Evolutionary conservation across 2,797 vertebrate species (phyloP), one percentile per base, ranked within the genome.

Genomic region (Sebastes nivosus): DNA sequence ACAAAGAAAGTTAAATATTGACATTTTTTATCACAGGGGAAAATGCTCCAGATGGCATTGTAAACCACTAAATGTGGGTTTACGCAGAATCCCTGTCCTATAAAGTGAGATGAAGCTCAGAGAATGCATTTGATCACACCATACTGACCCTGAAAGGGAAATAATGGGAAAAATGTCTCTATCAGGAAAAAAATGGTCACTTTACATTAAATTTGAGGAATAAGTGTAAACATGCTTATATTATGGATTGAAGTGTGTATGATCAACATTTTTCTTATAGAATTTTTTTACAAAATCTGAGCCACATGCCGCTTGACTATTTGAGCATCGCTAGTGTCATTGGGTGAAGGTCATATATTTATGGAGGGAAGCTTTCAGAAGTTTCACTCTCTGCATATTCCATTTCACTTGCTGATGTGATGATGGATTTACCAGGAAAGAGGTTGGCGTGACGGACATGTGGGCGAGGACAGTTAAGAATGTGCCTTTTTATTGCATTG

Each of bases 1-100:
- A 30, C 25, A 52, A 30, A 68, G 36, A 59, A 80, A 42, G 71
- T 87, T 72, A 64, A 75, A 84, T 76, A 82, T 79, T 77, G 67
- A 73, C n/a, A 46, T 63, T 57, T 72, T 60, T 29, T 57, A 29
- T 72, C 22, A 34, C 16, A 36, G 25, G 24, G 10, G 12, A 54
- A 78, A 73, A 76, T 11, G 54, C 30, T 84, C 36, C 79, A 82
- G 77, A 73, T 72, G 73, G 76, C 38, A 67, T 74, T 72, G 59
- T 80, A 70, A 86, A 84, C n/a, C 72, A 42, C 14, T 46, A 34
- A 20, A 54, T 57, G 24, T 72, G 14, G 58, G 24, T 80, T 80
- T 75, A 80, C 2, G 5, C 66, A 61, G 61, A 76, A 68, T 79
- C 54, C 8, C 24, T 74, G 12, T 55, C 67, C 30, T 58, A 42